Evolutionary conservation across 2,113 vertebrate species (phyloP).

Genomic region (Eleginops maclovinus): DNA sequence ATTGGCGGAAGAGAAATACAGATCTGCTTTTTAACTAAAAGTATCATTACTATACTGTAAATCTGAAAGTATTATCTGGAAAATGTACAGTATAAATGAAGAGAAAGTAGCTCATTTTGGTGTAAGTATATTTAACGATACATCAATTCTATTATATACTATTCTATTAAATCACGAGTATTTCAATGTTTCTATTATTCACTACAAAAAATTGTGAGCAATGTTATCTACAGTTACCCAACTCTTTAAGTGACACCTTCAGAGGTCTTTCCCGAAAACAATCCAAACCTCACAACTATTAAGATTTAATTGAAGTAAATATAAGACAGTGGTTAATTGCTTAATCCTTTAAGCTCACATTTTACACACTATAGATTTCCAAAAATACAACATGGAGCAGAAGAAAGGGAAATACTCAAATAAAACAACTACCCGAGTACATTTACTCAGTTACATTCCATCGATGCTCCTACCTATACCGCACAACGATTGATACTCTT

Average conservation of each 20-base stretch:
- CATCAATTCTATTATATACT: not conserved
- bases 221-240: not conserved
- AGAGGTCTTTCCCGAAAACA: not conserved
- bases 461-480: conserved; percentile 3
- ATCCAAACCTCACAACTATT: not conserved
- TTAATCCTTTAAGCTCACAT: not conserved
- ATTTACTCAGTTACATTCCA: not conserved
- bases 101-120: not conserved
- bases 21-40: not conserved
- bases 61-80: not conserved
- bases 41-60: not conserved
- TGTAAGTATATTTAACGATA: not conserved
- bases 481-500: conserved; percentile 35
- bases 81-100: too few relatives aligned
- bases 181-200: too few relatives aligned
- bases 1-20: not conserved
- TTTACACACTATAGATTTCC: not conserved
- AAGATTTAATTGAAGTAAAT: not conserved
- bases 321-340: not conserved
- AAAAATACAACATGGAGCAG: not conserved
- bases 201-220: too few relatives aligned
- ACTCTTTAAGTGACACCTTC: not conserved
- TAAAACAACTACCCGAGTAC: not conserved
- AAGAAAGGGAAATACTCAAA: not conserved
- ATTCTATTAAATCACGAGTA: not conserved